A percentile compares a stretch with the other conserved stretches of the same genome.
Evolutionary conservation across 2,113 vertebrate species (phyloP).

Genomic region (Gymnocephalus cernua): DNA sequence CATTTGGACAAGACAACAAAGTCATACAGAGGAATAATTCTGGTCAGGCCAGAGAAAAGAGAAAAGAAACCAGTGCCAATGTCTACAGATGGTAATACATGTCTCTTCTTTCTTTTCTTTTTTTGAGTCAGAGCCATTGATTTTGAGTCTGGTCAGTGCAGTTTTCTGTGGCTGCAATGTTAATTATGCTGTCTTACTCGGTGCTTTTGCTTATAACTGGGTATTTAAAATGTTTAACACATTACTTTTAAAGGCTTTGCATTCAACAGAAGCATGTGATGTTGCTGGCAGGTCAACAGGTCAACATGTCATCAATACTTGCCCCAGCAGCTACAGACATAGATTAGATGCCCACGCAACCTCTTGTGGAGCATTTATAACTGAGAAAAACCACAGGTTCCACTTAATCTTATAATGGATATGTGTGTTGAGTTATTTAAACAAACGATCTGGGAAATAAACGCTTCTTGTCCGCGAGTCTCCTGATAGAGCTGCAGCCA

Average conservation of each 20-base stretch:
- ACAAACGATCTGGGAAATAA: no score
- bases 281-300: neutral
- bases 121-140: constrained; percentile 31
- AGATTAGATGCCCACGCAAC: no score
- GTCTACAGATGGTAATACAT: constrained; percentile 60
- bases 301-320: neutral
- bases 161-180: constrained; percentile 23
- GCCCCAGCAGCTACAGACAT: no score
- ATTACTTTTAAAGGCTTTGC: neutral
- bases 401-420: no score
- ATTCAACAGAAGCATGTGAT: neutral
- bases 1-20: constrained; percentile 31
- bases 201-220: constrained; percentile 10
- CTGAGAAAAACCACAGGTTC: no score
- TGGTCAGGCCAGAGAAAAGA: constrained; percentile 12
- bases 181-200: neutral
- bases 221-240: constrained; percentile 23
- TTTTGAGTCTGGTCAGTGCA: constrained; percentile 31
- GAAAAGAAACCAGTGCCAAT: constrained; percentile 23
- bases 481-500: no score
- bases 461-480: no score
- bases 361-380: no score
- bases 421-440: no score
- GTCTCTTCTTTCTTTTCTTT: neutral
- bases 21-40: constrained; percentile 23